Percentiles rank a stretch among this genome's conserved stretches.
Conservation (phyloP, 2,888 invertebrate genomes). For the Harpalus rufipes region DNA sequence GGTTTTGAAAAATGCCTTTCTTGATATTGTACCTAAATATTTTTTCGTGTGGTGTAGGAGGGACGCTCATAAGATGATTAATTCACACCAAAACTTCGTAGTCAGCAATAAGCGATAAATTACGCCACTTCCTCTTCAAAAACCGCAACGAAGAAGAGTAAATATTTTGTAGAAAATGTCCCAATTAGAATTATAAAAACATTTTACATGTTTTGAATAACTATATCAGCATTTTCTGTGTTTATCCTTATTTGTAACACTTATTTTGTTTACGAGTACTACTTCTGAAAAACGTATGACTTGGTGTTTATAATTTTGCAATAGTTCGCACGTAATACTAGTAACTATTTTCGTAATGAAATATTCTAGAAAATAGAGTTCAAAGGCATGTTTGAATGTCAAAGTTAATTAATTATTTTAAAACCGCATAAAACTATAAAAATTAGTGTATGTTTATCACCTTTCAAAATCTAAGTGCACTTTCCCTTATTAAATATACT, state of each 20-base stretch:
- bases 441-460: constrained; percentile 26
- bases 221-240: constrained; percentile 16
- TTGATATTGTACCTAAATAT: no score
- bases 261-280: constrained; percentile 20
- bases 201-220: not conserved
- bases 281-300: constrained; percentile 26
- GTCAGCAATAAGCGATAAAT: no score
- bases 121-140: no score
- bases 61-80: no score
- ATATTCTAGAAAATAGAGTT: constrained; percentile 15
- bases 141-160: no score
- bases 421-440: not conserved
- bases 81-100: no score
- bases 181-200: not conserved
- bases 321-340: constrained; percentile 5
- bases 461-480: constrained; percentile 56
- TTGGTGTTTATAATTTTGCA: constrained; percentile 27
- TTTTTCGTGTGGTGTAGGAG: no score
- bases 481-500: constrained; percentile 62
- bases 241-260: constrained; percentile 5
- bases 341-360: constrained; percentile 12
- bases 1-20: no score
- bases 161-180: no score
- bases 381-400: constrained; percentile 46
- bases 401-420: constrained; percentile 34